phyloP scores from a whole-genome alignment of 2,888 invertebrate species.

The Apoda limacodes region DNA sequence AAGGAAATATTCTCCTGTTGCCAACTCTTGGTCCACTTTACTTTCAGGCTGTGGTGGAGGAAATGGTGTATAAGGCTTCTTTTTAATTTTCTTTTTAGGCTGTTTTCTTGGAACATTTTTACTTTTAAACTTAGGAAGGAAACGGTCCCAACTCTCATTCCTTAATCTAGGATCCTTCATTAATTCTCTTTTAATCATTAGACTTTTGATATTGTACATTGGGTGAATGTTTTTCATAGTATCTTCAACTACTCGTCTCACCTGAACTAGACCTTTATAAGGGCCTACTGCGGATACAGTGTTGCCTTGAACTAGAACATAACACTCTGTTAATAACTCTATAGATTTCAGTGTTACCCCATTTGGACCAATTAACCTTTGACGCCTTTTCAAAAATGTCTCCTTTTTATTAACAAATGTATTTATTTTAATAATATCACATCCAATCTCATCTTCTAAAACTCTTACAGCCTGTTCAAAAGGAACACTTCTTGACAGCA shows the following conservation, averaged over 20 bases:
- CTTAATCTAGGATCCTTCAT: constrained; percentile 92
- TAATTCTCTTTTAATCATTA: constrained; percentile 97
- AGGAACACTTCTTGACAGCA: constrained; percentile 95
- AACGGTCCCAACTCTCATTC: constrained; percentile 96
- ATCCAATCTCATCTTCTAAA: constrained; percentile 89
- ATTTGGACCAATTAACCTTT: constrained; percentile 95
- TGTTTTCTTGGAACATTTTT: constrained; percentile 92
- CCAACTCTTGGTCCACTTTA: constrained; percentile 93
- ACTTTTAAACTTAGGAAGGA: constrained; percentile 92
- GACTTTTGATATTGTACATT: constrained; percentile 95
- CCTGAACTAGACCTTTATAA: constrained; percentile 88
- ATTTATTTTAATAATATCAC: constrained; percentile 97
- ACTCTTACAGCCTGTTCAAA: constrained; percentile 93
- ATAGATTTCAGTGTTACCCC: constrained; percentile 98
- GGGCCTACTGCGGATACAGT: constrained; percentile 98
- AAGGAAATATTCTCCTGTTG: constrained; percentile 97
- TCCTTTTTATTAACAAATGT: constrained; percentile 91
- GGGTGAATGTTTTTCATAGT: constrained; percentile 99
- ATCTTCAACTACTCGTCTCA: constrained; percentile 91
- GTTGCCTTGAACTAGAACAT: constrained; percentile 96
- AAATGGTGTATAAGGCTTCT: constrained; percentile 97
- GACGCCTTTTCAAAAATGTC: constrained; percentile 94
- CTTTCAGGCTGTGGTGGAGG: constrained; percentile 94
- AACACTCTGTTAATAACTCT: constrained; percentile 95
- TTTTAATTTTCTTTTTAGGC: constrained; percentile 87